Conservation (phyloP, 2,797 vertebrate genomes). For the Cirrhinus mrigala region DNA sequence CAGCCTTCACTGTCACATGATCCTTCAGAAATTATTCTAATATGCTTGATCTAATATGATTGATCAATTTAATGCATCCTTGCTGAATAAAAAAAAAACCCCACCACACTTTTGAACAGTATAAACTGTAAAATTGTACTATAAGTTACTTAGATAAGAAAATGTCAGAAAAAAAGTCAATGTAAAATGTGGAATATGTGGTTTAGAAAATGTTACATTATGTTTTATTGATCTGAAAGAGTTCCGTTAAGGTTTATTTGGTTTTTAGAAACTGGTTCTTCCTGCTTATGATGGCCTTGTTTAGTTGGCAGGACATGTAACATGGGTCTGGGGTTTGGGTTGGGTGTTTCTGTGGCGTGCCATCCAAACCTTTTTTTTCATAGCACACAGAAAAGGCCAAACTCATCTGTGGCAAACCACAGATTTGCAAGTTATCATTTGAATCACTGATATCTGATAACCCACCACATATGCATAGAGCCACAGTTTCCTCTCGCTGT, state of each 20-base stretch:
- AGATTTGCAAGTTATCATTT: background rate
- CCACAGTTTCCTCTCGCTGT: background rate
- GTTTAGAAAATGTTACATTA: background rate
- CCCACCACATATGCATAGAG: background rate
- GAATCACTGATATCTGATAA: background rate
- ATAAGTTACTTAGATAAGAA: background rate
- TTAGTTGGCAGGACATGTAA: background rate
- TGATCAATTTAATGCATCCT: background rate
- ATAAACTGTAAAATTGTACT: background rate
- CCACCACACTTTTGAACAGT: background rate
- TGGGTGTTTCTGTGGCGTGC: background rate
- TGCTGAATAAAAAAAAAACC: background rate
- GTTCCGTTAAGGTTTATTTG: background rate
- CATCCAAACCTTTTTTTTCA: background rate
- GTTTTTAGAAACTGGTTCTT: slow-evolving; percentile 19
- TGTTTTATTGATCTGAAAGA: background rate
- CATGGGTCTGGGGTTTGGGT: slow-evolving; percentile 7
- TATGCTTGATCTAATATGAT: no score
- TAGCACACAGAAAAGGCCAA: background rate
- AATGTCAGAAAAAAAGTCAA: background rate
- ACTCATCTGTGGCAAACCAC: background rate
- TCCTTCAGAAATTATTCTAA: background rate
- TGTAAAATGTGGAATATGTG: background rate
- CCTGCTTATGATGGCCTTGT: background rate
- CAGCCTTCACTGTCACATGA: background rate